Evolutionary conservation across 2,113 vertebrate species (phyloP).

Genomic region (Pardalotus punctatus): DNA sequence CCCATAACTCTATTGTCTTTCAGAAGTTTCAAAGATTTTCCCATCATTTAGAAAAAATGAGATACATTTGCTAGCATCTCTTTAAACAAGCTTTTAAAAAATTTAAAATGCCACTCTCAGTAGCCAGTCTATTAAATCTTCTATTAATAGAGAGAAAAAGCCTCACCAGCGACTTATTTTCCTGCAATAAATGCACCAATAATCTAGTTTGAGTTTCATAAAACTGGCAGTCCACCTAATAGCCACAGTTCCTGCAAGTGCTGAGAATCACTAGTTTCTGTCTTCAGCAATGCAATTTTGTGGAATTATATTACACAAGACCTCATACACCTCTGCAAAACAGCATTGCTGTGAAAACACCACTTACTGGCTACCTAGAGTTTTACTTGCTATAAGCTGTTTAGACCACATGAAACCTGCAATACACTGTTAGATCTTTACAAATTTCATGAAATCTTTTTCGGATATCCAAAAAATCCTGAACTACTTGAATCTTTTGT

Average conservation of each 20-base stretch:
- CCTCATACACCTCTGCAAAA: constrained; percentile 25
- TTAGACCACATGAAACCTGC: constrained; percentile 79
- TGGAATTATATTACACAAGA: constrained; percentile 26
- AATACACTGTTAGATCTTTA: constrained; percentile 83
- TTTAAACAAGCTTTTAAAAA: background rate
- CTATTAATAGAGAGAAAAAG: background rate
- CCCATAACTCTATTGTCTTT: background rate
- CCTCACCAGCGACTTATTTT: background rate
- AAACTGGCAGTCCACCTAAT: background rate
- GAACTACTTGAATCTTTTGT: constrained; percentile 87
- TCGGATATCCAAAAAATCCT: constrained; percentile 89
- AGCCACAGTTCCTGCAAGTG: background rate
- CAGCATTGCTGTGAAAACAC: constrained; percentile 63
- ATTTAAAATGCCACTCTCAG: background rate
- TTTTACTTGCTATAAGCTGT: constrained; percentile 78
- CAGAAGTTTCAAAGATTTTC: background rate
- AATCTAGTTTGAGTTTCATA: background rate
- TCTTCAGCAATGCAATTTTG: background rate
- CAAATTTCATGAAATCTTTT: constrained; percentile 91
- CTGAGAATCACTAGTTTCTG: background rate
- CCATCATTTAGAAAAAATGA: background rate
- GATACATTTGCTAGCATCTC: background rate
- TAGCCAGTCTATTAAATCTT: background rate
- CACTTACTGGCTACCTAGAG: constrained; percentile 65
- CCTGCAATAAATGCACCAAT: background rate